These are phyloP conservation scores for Oligia strigilis DNA, from an alignment of 2,888 invertebrate species.

Conservation along the genomic window DNA sequence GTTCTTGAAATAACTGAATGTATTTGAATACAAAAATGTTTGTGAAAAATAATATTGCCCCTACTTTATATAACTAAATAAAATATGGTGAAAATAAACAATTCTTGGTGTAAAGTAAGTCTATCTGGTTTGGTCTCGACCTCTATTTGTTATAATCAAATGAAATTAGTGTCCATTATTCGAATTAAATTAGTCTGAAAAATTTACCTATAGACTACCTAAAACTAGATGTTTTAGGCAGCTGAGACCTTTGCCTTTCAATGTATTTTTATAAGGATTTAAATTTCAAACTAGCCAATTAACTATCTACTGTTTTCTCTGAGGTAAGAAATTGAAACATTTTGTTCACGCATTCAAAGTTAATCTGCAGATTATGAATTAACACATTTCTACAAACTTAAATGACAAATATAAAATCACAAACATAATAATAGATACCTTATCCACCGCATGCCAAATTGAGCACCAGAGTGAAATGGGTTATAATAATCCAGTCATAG, in stretches of 20 bases:
- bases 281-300: background rate
- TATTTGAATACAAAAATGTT: background rate
- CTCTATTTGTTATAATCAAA: background rate
- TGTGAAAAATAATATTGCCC: background rate
- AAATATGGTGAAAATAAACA: background rate
- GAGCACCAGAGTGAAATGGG: constrained; percentile 39
- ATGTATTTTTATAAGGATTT: background rate
- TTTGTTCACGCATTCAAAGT: background rate
- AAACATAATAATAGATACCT: background rate
- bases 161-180: background rate
- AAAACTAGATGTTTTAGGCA: background rate
- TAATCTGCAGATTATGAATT: background rate
- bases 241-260: background rate
- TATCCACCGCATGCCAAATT: constrained; percentile 6
- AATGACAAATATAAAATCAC: background rate
- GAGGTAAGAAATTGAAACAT: background rate
- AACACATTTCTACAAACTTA: background rate
- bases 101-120: background rate
- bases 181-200: background rate
- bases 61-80: background rate
- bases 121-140: background rate
- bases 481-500: constrained; percentile 39
- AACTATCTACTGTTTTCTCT: background rate
- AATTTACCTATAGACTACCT: too few species aligned
- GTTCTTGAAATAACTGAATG: background rate